Percentiles rank a stretch among this genome's conserved stretches.
Evolutionary conservation across 1,140 invertebrate genomes (phyloP).

Genomic region (Apis dorsata): DNA sequence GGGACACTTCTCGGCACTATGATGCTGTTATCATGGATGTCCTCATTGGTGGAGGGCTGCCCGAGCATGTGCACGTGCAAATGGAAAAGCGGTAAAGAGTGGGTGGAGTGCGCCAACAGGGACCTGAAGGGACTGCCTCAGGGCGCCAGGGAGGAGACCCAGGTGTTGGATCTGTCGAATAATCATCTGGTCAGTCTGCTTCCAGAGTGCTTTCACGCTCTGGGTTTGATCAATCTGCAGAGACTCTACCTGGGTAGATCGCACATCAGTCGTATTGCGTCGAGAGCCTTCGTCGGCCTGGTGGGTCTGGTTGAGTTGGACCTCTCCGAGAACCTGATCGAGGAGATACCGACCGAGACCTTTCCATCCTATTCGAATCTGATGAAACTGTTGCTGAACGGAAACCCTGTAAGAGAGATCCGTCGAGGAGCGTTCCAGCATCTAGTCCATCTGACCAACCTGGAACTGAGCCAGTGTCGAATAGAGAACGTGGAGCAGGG

Average conservation of each 20-base stretch:
- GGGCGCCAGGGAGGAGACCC: slow-evolving; percentile 91
- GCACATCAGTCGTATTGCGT: slow-evolving; percentile 87
- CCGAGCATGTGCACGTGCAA: slow-evolving; percentile 90
- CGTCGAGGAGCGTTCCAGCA: slow-evolving; percentile 88
- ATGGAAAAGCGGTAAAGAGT: slow-evolving; percentile 95
- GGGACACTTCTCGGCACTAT: slow-evolving; percentile 55
- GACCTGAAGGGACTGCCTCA: slow-evolving; percentile 88
- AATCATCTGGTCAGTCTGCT: slow-evolving; percentile 89
- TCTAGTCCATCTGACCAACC: slow-evolving; percentile 86
- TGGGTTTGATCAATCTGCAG: slow-evolving; percentile 92
- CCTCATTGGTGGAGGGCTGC: slow-evolving; percentile 78
- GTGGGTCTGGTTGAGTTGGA: slow-evolving; percentile 94
- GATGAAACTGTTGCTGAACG: slow-evolving; percentile 89
- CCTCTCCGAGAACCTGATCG: slow-evolving; percentile 89
- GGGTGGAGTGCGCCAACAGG: slow-evolving; percentile 91
- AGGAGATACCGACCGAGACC: slow-evolving; percentile 87
- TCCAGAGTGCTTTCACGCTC: slow-evolving; percentile 87
- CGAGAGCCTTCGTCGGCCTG: slow-evolving; percentile 89
- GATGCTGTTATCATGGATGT: slow-evolving; percentile 54
- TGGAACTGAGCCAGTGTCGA: slow-evolving; percentile 91
- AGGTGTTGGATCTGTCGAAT: slow-evolving; percentile 91
- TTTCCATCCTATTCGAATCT: slow-evolving; percentile 88
- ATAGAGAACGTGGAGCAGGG: slow-evolving; percentile 88
- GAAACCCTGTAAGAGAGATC: slow-evolving; percentile 89
- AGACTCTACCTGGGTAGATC: slow-evolving; percentile 90